These are phyloP conservation scores for Melanophora roralis DNA, from an alignment of 2,888 invertebrate genomes.

Conservation along the genomic window DNA sequence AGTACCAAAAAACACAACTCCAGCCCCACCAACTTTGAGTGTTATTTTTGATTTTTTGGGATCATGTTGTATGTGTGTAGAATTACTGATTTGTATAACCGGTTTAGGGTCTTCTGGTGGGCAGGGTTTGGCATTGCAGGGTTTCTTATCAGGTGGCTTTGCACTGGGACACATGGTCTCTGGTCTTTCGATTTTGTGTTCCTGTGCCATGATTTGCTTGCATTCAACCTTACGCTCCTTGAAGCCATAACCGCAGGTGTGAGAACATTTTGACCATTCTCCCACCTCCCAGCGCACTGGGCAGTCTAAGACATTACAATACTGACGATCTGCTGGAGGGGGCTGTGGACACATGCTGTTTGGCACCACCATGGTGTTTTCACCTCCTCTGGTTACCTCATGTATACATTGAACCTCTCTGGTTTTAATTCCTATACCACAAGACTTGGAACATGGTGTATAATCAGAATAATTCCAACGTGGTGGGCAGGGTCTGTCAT, in stretches of 20 bases:
- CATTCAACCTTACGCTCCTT: slow-evolving; percentile 90
- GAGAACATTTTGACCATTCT: slow-evolving; percentile 94
- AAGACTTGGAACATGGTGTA: slow-evolving; percentile 92
- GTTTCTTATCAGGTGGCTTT: slow-evolving; percentile 86
- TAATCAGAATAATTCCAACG: slow-evolving; percentile 95
- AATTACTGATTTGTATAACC: slow-evolving; percentile 87
- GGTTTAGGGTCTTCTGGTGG: slow-evolving; percentile 84
- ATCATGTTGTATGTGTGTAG: slow-evolving; percentile 90
- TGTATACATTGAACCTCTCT: slow-evolving; percentile 82
- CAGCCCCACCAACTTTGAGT: slow-evolving; percentile 92
- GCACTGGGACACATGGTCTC: slow-evolving; percentile 86
- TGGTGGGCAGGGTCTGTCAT: slow-evolving; percentile 96
- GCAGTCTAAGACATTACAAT: slow-evolving; percentile 95
- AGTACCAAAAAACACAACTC: slow-evolving; percentile 92
- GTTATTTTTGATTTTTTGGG: slow-evolving; percentile 88
- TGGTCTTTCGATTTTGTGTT: slow-evolving; percentile 89
- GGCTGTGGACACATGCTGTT: slow-evolving; percentile 94
- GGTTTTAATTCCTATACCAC: slow-evolving; percentile 95
- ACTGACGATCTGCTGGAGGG: slow-evolving; percentile 90
- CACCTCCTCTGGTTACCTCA: slow-evolving; percentile 89
- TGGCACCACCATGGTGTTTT: slow-evolving; percentile 94
- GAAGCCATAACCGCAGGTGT: slow-evolving; percentile 93
- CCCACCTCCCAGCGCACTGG: slow-evolving; percentile 92
- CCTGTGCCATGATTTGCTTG: slow-evolving; percentile 94
- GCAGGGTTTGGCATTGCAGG: slow-evolving; percentile 91